Evolutionary conservation across 2,797 vertebrate genomes (phyloP), one percentile per base, ranked within the genome.

Genomic region (Oceanodroma leucorhoa): DNA sequence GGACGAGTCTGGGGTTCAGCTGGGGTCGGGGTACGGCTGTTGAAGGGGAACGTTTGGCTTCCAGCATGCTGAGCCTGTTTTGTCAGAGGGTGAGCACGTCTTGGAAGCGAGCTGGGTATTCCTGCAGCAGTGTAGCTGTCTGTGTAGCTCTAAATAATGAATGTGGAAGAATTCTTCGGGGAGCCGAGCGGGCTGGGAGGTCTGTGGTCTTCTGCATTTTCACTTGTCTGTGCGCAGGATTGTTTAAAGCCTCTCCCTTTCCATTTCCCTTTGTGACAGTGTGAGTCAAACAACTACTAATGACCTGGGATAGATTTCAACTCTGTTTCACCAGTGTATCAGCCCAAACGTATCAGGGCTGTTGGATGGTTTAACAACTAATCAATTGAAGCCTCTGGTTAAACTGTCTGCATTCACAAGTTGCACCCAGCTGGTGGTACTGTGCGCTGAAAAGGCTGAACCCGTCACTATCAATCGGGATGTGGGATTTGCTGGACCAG

Each of bases 301-400:
- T 97, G 96, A 96, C 96, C 93, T 87, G 95, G 95, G 95, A 97
- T 97, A 96, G 96, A 97, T 97, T 97, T 97, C 95, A 96, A 95
- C 95, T 97, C 95, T 93, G 95, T 95, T 96, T 94, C 95, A 90
- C 83, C 75, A 83, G 83, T 96, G 94, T 96, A 97, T 97, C 96
- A 96, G 96, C 94, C 94, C 95, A 97, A 94, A 95, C 94, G 80
- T 10, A 96, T 97, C 95, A 93, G 91, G 88, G 91, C 93, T 97
- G 95, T 93, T 96, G 96, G 81, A 95, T 95, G 95, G 91, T 97
- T 97, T 97, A 97, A 96, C 96, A 96, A 96, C 95, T 96, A 97
- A 97, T 97, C 96, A 95, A 96, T 97, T 96, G 96, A 93, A 97
- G 94, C 94, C 94, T 97, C 94, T 96, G 95, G 90, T 97, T 95